phyloP scores from a whole-genome alignment of 2,113 vertebrate genomes.

The Ploceus nigricollis region DNA sequence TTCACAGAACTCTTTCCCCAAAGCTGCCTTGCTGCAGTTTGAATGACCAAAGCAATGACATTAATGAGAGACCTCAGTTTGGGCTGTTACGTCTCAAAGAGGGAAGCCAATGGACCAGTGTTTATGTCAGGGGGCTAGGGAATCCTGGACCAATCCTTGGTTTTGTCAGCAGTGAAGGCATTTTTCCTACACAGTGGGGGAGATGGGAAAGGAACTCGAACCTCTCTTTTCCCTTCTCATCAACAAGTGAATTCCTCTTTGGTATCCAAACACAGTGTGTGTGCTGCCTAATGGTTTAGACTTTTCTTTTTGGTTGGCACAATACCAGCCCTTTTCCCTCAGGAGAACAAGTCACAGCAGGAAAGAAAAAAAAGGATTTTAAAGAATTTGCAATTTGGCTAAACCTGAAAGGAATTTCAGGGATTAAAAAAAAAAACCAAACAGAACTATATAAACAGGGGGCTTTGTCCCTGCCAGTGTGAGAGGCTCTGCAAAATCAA shows the following conservation, averaged over 20 bases:
- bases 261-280: neutral
- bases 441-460: neutral
- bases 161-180: neutral
- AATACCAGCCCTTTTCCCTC: neutral
- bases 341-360: neutral
- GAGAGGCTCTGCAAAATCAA: neutral
- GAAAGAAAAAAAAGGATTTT: neutral
- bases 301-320: neutral
- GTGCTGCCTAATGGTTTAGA: neutral
- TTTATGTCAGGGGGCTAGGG: rapidly evolving
- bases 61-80: neutral
- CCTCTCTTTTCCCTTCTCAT: neutral
- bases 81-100: neutral
- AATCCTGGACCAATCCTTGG: neutral
- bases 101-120: neutral
- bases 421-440: neutral
- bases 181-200: neutral
- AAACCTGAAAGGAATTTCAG: constrained; percentile 20
- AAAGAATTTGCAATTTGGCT: neutral
- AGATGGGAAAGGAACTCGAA: neutral
- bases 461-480: neutral
- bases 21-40: neutral
- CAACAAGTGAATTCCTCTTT: neutral
- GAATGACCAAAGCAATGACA: neutral
- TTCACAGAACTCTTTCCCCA: neutral